Evolutionary conservation across 2,113 vertebrate genomes (phyloP), one percentile per base, ranked within the genome.

Genomic region (Leptobrachium ailaonicum): DNA sequence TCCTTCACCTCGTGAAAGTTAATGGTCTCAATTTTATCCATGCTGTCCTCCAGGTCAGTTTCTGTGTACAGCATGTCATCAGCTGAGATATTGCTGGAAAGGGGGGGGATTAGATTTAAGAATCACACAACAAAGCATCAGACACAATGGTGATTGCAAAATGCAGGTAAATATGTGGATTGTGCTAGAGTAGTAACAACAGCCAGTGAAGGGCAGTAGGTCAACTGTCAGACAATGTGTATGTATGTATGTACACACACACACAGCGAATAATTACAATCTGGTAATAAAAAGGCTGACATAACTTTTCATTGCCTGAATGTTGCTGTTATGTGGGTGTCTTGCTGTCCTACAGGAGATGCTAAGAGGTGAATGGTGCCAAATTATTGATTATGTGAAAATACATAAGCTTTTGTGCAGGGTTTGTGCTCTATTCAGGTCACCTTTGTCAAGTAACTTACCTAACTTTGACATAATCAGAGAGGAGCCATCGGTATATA

Each of bases 391-490:
- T 32, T 32, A 32, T 32, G 20, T 32, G 20, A 32, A 32, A 32
- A 32, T 32, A 32, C 20, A 32, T 32, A 32, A 32, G 20, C 20
- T 32, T 32, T 32, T 32, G 20, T 32, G 20, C 20, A 32, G 20
- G 20, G 20, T 32, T 32, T 32, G 20, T 32, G 20, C 20, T 32
- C 20, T 32, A 32, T 32, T 32, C 20, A 32, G 20, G 20, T 32
- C 20, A 32, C 20, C 20, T 32, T 32, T 32, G 20, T 32, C 20
- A 32, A 32, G 20, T 32, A 2, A 47, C 79, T 87, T 85, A 99
- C 98, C 98, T 98, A 90, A 99, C 98, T 95, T 99, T 99, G 84
- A 99, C 98, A 10, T 96, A 99, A 86, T 99, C 98, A 2, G 98
- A 99, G 73, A 99, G 92, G 4, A 99, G 92, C 98, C 98, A 99